Evolutionary conservation across 2,797 vertebrate species (phyloP), one percentile per base, ranked within the genome.

Genomic region (Knipowitschia caucasica): DNA sequence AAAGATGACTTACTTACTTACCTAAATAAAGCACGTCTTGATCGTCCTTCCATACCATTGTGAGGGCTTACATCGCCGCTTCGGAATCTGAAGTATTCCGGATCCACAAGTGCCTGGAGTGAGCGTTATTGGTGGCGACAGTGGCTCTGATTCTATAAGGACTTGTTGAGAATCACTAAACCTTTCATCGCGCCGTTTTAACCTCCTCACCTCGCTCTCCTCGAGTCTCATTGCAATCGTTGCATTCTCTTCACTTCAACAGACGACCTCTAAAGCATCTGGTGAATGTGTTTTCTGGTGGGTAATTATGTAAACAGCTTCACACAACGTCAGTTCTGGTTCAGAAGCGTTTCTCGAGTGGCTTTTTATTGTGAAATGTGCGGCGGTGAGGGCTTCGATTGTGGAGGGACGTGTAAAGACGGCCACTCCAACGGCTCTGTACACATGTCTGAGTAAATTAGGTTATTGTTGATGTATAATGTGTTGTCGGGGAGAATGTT

Each of bases 341-440:
- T 73, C 67, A 73, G 78, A 71, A 78, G 70, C 83, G 82, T 78
- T 74, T 82, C n/a, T n/a, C 76, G 88, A 89, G 78, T 77, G 74
- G 74, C 78, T 84, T 88, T n/a, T 81, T 39, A 86, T 87, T 87
- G 86, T 86, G 88, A 86, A 90, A 88, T 87, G 87, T 73, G 79
- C 72, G 81, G 78, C 76, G 74, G 80, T 78, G 89, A 89, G 77
- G 75, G 71, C 75, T 80, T 82, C 86, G 80, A 85, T 86, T 85
- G 88, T 86, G 88, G 84, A 90, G 88, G 88, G 86, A 88, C 84
- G 82, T 81, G 76, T 85, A 83, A 86, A 86, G 81, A 86, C 81
- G 83, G 86, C 81, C 88, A 86, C 90, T 88, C 89, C 86, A 90
- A 89, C 89, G 81, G 58, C 68, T 51, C 71, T 78, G 79, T 62